Evolutionary conservation across 2,888 invertebrate species (phyloP).

Genomic region (Pseudococcus jackbeardsleyi): DNA sequence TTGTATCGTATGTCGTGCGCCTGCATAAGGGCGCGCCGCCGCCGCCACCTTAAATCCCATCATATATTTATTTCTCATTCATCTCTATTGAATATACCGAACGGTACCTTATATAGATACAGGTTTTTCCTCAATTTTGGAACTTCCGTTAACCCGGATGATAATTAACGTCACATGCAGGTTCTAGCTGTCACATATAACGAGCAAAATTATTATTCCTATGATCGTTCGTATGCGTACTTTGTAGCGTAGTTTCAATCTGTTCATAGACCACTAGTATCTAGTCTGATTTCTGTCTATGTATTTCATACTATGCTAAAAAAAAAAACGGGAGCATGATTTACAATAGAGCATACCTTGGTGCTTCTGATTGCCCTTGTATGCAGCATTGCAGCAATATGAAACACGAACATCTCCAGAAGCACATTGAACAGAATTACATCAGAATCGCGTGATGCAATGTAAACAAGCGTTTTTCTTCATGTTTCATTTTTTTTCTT

Average conservation of each 20-base stretch:
- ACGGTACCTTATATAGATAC: conserved; percentile 28
- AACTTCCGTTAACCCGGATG: conserved; percentile 16
- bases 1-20: conserved; percentile 14
- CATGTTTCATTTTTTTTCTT: conserved; percentile 18
- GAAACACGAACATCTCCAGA: conserved; percentile 38
- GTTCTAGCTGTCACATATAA: background rate
- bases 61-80: conserved; percentile 22
- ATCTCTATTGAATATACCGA: background rate
- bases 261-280: background rate
- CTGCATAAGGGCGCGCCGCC: conserved; percentile 4
- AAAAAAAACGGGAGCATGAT: background rate
- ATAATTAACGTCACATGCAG: conserved; percentile 21
- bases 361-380: conserved; percentile 26
- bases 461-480: conserved; percentile 31
- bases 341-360: conserved; percentile 3
- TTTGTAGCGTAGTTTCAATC: background rate
- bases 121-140: conserved; percentile 40
- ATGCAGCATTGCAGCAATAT: background rate
- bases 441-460: conserved; percentile 42
- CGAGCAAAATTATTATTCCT: conserved; percentile 16
- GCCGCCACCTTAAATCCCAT: background rate
- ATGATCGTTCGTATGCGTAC: conserved; percentile 2
- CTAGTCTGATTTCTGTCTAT: background rate
- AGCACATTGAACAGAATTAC: conserved; percentile 5
- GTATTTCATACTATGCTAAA: background rate